These are phyloP conservation scores for Oncorhynchus mykiss DNA, from an alignment of 2,113 vertebrate species.

Conservation along the genomic window DNA sequence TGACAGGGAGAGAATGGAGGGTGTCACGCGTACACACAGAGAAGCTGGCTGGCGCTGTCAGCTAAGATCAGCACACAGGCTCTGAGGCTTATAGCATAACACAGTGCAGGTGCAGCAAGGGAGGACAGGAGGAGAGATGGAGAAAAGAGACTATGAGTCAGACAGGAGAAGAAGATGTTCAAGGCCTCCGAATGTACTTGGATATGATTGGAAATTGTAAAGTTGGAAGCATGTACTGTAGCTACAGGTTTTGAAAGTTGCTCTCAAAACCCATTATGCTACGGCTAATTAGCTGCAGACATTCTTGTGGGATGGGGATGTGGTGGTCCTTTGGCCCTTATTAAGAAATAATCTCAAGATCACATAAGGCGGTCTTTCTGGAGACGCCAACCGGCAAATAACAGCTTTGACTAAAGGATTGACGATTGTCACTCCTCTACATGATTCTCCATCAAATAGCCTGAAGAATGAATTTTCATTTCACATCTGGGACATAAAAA, in stretches of 20 bases:
- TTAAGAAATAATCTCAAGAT: not conserved
- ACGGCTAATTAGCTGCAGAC: not conserved
- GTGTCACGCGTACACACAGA: slow-evolving; percentile 35
- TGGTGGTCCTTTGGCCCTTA: not conserved
- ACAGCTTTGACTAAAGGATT: not conserved
- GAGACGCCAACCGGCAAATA: not conserved
- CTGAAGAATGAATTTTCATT: not conserved
- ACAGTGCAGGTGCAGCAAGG: not conserved
- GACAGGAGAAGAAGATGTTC: not conserved
- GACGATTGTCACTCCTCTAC: not conserved
- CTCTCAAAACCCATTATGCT: not conserved
- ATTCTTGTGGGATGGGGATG: not conserved
- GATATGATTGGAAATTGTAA: not conserved
- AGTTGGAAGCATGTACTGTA: too few relatives aligned
- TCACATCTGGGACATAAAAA: not conserved
- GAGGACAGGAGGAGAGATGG: slow-evolving; percentile 26
- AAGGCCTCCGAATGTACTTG: not conserved
- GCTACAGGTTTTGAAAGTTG: not conserved
- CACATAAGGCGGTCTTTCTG: not conserved
- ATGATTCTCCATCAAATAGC: not conserved
- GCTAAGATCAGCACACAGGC: slow-evolving; percentile 34
- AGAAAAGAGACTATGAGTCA: slow-evolving; percentile 18
- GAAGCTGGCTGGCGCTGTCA: slow-evolving; percentile 44
- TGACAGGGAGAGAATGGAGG: slow-evolving; percentile 15
- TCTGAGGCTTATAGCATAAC: slow-evolving; percentile 5